A percentile compares a stretch with the other conserved stretches of the same genome.
Conservation (phyloP, 1,140 invertebrate species). For the Neuroterus valhalla region DNA sequence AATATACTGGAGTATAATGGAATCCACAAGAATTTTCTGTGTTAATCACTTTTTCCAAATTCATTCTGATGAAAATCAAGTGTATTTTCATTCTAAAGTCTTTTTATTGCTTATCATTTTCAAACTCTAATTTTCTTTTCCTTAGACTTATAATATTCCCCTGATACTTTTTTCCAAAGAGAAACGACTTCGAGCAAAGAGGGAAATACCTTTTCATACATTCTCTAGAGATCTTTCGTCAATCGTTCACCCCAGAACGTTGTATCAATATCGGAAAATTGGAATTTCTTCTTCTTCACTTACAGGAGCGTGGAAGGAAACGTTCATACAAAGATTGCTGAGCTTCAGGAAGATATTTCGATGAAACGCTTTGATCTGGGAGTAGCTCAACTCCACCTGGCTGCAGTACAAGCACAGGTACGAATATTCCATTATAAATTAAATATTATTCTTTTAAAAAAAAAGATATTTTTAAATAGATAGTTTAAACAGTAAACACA, state of each 20-base stretch:
- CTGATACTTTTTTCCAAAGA: neutral
- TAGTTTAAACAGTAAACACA: neutral
- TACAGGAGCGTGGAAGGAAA: slow-evolving; percentile 86
- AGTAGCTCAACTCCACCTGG: slow-evolving; percentile 91
- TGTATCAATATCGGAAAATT: slow-evolving; percentile 22
- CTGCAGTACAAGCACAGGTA: slow-evolving; percentile 93
- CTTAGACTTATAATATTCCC: neutral
- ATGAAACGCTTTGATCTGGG: slow-evolving; percentile 94
- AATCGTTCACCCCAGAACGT: neutral
- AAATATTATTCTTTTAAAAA: neutral
- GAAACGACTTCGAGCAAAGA: neutral
- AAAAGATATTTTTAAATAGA: neutral
- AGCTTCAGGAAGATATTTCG: slow-evolving; percentile 95
- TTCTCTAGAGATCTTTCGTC: slow-evolving; percentile 24
- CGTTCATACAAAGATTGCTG: slow-evolving; percentile 94
- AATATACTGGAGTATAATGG: too few relatives aligned
- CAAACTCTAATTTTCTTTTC: neutral
- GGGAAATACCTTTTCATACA: neutral
- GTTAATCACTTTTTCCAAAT: too few relatives aligned
- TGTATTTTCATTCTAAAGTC: too few relatives aligned
- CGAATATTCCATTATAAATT: slow-evolving; percentile 51
- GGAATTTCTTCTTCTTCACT: slow-evolving; percentile 52
- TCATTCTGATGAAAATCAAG: too few relatives aligned
- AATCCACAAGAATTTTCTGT: too few relatives aligned
- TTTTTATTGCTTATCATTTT: too few relatives aligned